Conservation (phyloP, 2,797 vertebrate genomes). For the Hyperoplus lanceolatus region DNA sequence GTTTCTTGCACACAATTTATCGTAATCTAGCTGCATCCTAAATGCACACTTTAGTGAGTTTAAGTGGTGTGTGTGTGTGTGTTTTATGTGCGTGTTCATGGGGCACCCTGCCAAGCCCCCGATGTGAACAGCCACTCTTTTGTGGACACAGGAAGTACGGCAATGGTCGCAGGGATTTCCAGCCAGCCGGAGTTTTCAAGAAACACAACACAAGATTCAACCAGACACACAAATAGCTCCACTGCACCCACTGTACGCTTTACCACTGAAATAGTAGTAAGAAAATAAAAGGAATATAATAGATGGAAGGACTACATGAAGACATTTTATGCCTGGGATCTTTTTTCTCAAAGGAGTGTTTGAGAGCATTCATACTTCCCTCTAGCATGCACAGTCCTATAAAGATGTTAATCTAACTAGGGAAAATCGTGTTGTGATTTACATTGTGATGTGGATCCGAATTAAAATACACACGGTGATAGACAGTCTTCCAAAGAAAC, state of each 20-base stretch:
- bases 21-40: neutral
- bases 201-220: slow-evolving; percentile 31
- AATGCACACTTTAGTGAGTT: slow-evolving; percentile 24
- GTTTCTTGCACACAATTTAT: neutral
- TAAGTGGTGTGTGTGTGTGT: slow-evolving; percentile 25
- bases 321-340: neutral
- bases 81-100: slow-evolving; percentile 2
- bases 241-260: neutral
- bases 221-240: slow-evolving; percentile 25
- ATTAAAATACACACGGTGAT: neutral
- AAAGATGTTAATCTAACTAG: neutral
- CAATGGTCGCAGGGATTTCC: slow-evolving; percentile 62
- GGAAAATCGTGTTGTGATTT: neutral
- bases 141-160: slow-evolving; percentile 83
- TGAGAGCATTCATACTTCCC: neutral
- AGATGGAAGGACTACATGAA: neutral
- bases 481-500: neutral
- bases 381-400: neutral
- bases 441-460: no score
- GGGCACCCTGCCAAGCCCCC: slow-evolving; percentile 60
- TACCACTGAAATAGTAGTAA: neutral
- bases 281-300: neutral
- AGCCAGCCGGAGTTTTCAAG: slow-evolving; percentile 41
- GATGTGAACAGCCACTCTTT: slow-evolving; percentile 79
- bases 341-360: neutral